Percentiles rank a stretch among this genome's conserved stretches.
phyloP scores from a whole-genome alignment of 1,140 invertebrate species.

The Polypedilum vanderplanki region DNA sequence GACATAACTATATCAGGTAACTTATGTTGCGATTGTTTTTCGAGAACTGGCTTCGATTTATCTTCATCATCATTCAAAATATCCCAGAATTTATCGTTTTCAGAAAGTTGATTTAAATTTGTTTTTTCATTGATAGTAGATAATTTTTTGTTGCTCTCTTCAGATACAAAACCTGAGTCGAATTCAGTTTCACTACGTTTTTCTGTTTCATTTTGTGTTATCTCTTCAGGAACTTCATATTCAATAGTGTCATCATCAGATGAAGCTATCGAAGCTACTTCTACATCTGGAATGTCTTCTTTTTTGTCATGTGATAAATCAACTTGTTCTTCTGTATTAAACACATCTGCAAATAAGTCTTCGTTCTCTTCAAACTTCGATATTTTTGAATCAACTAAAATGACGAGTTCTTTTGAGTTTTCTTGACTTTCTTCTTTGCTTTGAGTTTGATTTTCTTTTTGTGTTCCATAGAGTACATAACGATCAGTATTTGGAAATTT shows the following conservation, averaged over 20 bases:
- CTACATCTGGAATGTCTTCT: constrained; percentile 24
- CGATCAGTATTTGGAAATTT: constrained; percentile 37
- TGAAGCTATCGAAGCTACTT: background rate
- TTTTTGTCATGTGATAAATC: constrained; percentile 32
- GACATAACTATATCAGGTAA: too few relatives aligned
- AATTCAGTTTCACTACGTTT: background rate
- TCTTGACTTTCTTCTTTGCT: constrained; percentile 30
- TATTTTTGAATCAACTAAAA: constrained; percentile 35
- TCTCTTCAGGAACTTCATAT: constrained; percentile 29
- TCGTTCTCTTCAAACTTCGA: constrained; percentile 44
- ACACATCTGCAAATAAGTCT: constrained; percentile 64
- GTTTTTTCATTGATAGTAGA: background rate
- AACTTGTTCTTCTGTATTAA: constrained; percentile 37
- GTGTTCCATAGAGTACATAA: background rate
- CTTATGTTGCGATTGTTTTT: too few relatives aligned
- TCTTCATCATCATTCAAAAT: background rate
- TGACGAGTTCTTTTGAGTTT: constrained; percentile 39
- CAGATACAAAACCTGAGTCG: background rate
- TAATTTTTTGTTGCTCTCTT: background rate
- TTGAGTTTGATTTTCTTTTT: constrained; percentile 30
- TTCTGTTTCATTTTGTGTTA: constrained; percentile 21
- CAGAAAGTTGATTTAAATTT: background rate
- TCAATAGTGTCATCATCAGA: constrained; percentile 1
- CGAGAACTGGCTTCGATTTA: background rate
- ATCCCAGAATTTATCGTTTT: constrained; percentile 15